A percentile compares a stretch with the other conserved stretches of the same genome.
phyloP scores from a whole-genome alignment of 1,140 invertebrate genomes.

The Drosophila virilis region DNA sequence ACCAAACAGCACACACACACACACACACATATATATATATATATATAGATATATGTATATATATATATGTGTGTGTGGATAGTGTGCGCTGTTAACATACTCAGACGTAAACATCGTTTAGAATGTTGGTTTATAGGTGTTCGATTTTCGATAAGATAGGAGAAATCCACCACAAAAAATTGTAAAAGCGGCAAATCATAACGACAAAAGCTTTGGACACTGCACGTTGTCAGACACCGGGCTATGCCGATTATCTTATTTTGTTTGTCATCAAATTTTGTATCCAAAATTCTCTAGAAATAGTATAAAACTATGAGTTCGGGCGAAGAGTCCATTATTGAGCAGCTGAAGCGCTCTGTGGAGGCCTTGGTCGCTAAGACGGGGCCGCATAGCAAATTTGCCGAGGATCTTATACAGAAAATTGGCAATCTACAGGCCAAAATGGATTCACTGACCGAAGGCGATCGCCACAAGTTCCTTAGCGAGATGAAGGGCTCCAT shows the following conservation, averaged over 20 bases:
- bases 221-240: slow-evolving; percentile 2
- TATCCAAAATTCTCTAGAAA: slow-evolving; percentile 1
- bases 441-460: slow-evolving; percentile 61
- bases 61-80: slow-evolving; percentile 4
- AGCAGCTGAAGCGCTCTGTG: slow-evolving; percentile 67
- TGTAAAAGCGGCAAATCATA: slow-evolving; percentile 14
- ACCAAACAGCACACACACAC: slow-evolving; percentile 13
- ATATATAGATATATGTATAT: background rate
- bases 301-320: slow-evolving; percentile 26
- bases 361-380: slow-evolving; percentile 68
- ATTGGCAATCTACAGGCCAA: slow-evolving; percentile 65
- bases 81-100: slow-evolving; percentile 47
- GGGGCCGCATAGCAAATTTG: slow-evolving; percentile 68
- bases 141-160: slow-evolving; percentile 78
- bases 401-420: slow-evolving; percentile 60
- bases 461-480: slow-evolving; percentile 60
- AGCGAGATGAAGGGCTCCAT: slow-evolving; percentile 72
- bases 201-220: slow-evolving; percentile 21
- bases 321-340: slow-evolving; percentile 51
- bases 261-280: background rate
- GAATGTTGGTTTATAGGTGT: slow-evolving; percentile 63
- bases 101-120: slow-evolving; percentile 44
- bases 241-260: slow-evolving; percentile 45
- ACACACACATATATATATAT: slow-evolving; percentile 8
- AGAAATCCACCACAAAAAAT: slow-evolving; percentile 56